A percentile compares a stretch with the other conserved stretches of the same genome.
Conservation (phyloP, 2,797 vertebrate species). For the Geotrypetes seraphini region DNA sequence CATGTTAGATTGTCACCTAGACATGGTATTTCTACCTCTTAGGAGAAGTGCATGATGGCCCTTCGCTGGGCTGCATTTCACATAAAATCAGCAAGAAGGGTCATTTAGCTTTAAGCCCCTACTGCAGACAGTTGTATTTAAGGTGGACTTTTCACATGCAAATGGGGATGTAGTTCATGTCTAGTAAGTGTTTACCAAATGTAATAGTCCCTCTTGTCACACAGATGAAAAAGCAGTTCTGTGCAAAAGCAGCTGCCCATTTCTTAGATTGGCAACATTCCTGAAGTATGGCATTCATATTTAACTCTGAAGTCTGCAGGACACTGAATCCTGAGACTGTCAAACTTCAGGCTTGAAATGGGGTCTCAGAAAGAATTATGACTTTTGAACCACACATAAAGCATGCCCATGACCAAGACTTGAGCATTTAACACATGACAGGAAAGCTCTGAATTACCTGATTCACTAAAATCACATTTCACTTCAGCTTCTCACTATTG, state of each 20-base stretch:
- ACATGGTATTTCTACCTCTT: slow-evolving; percentile 62
- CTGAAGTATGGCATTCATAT: too few relatives aligned
- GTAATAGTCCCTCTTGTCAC: slow-evolving; percentile 14
- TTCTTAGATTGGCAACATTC: slow-evolving; percentile 18
- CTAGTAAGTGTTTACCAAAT: slow-evolving; percentile 32
- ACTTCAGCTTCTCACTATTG: too few relatives aligned
- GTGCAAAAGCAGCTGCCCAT: slow-evolving; percentile 17
- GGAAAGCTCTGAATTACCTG: too few relatives aligned
- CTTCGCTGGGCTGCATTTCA: slow-evolving; percentile 23
- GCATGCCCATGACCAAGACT: too few relatives aligned
- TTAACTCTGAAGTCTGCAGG: too few relatives aligned
- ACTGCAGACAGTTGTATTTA: slow-evolving; percentile 32
- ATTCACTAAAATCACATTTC: too few relatives aligned
- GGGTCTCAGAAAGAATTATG: too few relatives aligned
- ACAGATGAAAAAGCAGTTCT: slow-evolving; percentile 41
- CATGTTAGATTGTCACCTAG: slow-evolving; percentile 69
- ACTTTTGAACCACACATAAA: too few relatives aligned
- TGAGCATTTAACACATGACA: too few relatives aligned
- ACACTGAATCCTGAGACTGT: too few relatives aligned
- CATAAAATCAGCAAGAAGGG: slow-evolving; percentile 31
- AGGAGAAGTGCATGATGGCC: slow-evolving; percentile 47
- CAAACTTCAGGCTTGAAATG: too few relatives aligned
- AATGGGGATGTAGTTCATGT: slow-evolving; percentile 41
- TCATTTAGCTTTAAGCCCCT: slow-evolving; percentile 31
- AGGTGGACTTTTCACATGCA: slow-evolving; percentile 30